Base-by-base conservation (phyloP, 2,113 vertebrate genomes). In the Pangasianodon gigas region DNA sequence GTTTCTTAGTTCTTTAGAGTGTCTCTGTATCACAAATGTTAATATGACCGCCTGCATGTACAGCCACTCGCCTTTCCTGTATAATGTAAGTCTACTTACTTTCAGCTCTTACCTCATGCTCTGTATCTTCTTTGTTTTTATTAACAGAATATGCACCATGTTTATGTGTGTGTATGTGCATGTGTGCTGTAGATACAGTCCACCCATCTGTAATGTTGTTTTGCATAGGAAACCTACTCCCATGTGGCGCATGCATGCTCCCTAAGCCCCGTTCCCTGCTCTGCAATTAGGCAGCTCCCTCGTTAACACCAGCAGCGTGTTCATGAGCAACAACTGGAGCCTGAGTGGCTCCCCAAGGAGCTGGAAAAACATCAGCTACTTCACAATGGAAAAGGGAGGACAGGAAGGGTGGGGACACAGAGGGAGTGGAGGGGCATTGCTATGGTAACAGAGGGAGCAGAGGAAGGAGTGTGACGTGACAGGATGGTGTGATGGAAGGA, bases 261-360 rank as follows among this genome's bases (percentile, higher is more conserved):
- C 83, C 67, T 81, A 67, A 65, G 65, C 80, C 46, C 46, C 24
- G 51, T n/a, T 69, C 69, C 41, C 84, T 79, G 60, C 44, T 58
- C 16, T 41, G 74, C 87, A 92, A 91, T 93, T 91, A 91, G 65
- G 24, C 37, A 51, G 88, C 62, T 86, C 90, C 74, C 87, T 74
- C 26, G 37, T 80, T 85, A 91, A 62, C 56, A 87, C 54, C 89
- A 56, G 65, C 44, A 48, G 10, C 37, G 44, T 48, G 16, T 62
- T 71, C 51, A 77, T 51, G 54, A 74, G 85, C 90, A 92, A 88
- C 90, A 91, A 83, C 87, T 89, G 52, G 79, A n/a, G 62, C 90
- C 56, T 79, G 29, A 62, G 29, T 44, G 32, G 24, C 52, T 58
- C 52, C 86, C 60, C 32, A 67, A 60, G 86, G 56, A 65, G 41